phyloP scores from a whole-genome alignment of 2,888 invertebrate species.

The Vanessa cardui region DNA sequence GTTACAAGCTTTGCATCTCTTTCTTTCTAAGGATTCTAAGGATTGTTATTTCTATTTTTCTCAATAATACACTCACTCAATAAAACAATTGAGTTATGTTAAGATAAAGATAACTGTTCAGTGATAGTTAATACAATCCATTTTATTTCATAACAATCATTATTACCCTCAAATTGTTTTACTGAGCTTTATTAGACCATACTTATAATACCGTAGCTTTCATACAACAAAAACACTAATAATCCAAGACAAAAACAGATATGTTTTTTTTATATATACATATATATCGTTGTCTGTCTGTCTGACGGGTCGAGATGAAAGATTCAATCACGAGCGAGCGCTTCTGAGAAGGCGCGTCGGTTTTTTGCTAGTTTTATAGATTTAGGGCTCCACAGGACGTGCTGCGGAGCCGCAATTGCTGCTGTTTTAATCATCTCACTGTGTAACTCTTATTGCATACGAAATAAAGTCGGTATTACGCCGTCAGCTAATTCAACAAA shows the following conservation, averaged over 20 bases:
- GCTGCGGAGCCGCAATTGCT: constrained; percentile 36
- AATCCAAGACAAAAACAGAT: constrained; percentile 57
- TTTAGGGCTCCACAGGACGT: constrained; percentile 56
- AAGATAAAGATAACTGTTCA: too few species aligned
- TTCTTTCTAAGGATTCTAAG: too few species aligned
- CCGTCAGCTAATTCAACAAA: background rate
- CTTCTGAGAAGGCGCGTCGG: constrained; percentile 65
- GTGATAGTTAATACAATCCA: background rate
- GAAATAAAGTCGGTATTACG: constrained; percentile 7
- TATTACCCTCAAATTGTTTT: too few species aligned
- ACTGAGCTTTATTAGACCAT: constrained; percentile 8
- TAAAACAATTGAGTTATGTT: too few species aligned
- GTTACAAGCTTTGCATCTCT: too few species aligned
- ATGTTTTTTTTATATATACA: constrained; percentile 53
- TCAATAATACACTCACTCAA: too few species aligned
- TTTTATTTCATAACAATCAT: background rate
- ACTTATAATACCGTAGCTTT: constrained; percentile 34
- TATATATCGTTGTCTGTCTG: constrained; percentile 48
- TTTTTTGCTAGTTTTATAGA: constrained; percentile 56
- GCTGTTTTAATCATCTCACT: background rate
- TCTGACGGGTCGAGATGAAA: constrained; percentile 64
- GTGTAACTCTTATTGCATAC: background rate
- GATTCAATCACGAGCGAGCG: constrained; percentile 73
- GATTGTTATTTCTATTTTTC: too few species aligned
- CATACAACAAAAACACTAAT: constrained; percentile 54